A percentile compares a stretch with the other conserved stretches of the same genome.
Evolutionary conservation across 2,888 invertebrate species (phyloP).

Genomic region (Athrips mouffetella): DNA sequence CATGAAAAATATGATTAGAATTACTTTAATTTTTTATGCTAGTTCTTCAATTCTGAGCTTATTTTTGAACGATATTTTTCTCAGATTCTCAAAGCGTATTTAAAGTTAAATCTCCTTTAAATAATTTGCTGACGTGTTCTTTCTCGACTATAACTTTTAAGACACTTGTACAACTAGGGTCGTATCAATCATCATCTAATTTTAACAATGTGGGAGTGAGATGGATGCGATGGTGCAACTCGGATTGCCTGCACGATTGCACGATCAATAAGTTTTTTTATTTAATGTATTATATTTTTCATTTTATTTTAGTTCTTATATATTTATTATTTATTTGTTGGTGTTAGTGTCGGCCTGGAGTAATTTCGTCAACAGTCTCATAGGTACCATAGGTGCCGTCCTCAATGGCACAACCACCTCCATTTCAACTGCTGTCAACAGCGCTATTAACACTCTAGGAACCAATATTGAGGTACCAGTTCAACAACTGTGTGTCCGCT

Average conservation of each 20-base stretch:
- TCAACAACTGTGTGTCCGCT: background rate
- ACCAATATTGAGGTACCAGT: constrained; percentile 59
- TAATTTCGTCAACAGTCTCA: constrained; percentile 53
- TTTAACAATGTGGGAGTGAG: no score
- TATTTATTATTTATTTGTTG: constrained; percentile 9
- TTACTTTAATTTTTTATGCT: no score
- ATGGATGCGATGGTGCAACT: no score
- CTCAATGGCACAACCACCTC: constrained; percentile 50
- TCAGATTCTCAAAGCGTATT: no score
- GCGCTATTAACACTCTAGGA: constrained; percentile 62
- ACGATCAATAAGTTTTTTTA: background rate
- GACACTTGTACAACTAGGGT: no score
- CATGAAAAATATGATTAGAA: no score
- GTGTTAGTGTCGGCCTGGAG: constrained; percentile 56
- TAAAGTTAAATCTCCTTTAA: no score
- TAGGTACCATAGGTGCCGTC: constrained; percentile 59
- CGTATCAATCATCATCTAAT: no score
- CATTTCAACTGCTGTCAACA: constrained; percentile 55
- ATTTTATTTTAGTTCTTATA: background rate
- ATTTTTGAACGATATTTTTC: no score
- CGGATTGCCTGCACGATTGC: background rate
- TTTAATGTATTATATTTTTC: background rate
- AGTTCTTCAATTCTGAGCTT: no score
- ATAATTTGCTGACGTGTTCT: no score
- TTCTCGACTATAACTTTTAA: no score